These are phyloP conservation scores for Hydrozoanthus gracilis DNA, from an alignment of 92 coral and sea anemone species.

Conservation along the genomic window DNA sequence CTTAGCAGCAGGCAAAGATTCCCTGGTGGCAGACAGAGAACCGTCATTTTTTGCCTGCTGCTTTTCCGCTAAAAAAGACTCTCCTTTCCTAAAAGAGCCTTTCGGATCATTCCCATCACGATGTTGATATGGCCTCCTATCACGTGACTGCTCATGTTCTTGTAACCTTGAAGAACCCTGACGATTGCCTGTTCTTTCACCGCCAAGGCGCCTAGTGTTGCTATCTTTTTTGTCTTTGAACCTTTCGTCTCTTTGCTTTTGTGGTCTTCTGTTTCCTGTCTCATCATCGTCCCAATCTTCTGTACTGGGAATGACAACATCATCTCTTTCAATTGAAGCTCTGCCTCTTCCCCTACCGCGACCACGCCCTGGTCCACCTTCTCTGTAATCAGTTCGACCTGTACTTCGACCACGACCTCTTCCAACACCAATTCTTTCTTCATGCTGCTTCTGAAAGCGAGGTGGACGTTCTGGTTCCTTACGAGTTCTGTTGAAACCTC, in stretches of 20 bases:
- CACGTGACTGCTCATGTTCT: slow-evolving; percentile 38
- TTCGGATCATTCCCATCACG: slow-evolving; percentile 54
- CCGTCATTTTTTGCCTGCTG: slow-evolving; percentile 99
- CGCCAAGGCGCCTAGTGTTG: slow-evolving; percentile 17
- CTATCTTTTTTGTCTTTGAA: slow-evolving; percentile 44
- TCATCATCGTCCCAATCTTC: slow-evolving; percentile 98
- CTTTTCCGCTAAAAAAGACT: slow-evolving; percentile 99
- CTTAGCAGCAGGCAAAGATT: slow-evolving; percentile 99
- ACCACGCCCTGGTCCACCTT: slow-evolving; percentile 61
- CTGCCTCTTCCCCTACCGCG: slow-evolving; percentile 75
- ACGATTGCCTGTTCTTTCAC: slow-evolving; percentile 29
- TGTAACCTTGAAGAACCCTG: slow-evolving; percentile 23
- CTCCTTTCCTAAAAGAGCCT: slow-evolving; percentile 76
- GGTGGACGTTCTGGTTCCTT: slow-evolving; percentile 95
- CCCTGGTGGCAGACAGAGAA: slow-evolving; percentile 88
- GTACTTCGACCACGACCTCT: slow-evolving; percentile 68
- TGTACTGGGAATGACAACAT: slow-evolving; percentile 65
- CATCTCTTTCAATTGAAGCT: slow-evolving; percentile 48
- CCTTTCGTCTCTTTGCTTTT: slow-evolving; percentile 39
- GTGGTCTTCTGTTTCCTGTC: slow-evolving; percentile 42
- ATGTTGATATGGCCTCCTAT: slow-evolving; percentile 50
- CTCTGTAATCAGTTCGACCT: slow-evolving; percentile 67
- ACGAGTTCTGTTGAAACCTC: slow-evolving; percentile 72
- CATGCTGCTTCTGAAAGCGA: slow-evolving; percentile 94
- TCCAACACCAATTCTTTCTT: slow-evolving; percentile 76